Evolutionary conservation across 2,888 invertebrate species (phyloP), one percentile per base, ranked within the genome.

Genomic region (Brachyptera putata): DNA sequence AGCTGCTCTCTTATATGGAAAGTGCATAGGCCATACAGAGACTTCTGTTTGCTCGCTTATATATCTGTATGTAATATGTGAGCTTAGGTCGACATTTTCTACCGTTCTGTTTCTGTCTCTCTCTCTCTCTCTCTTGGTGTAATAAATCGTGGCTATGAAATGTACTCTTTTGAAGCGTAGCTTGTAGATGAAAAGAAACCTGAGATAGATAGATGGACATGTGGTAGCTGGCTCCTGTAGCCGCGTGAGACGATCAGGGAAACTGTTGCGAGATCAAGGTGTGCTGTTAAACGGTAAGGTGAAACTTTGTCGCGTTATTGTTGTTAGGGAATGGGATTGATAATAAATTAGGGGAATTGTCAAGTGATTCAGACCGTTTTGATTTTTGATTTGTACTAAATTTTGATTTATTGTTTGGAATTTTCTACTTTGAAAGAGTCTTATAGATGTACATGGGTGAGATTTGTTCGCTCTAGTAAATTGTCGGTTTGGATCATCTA

Each of bases 31-130:
- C 70, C n/a, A 71, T 70, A 72, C 72, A 73, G n/a, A n/a, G 73
- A 74, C 71, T 74, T 72, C 70, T 68, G 70, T 70, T 65, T 61
- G 60, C 70, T 72, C 24, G 56, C 37, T 56, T 50, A n/a, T n/a
- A n/a, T n/a, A n/a, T n/a, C n/a, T n/a, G n/a, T n/a, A n/a, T n/a
- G n/a, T n/a, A n/a, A 71, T 73, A 71, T 74, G 73, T 73, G 74
- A 75, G 75, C 74, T 75, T 75, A 74, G 74, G 73, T 75, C 75
- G 75, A 74, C 75, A 73, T 72, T 75, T 75, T 74, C 72, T 72
- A 69, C 71, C 70, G 50, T 13, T 48, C 22, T 18, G 16, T 26
- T 56, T 13, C 56, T 56, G 50, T 39, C 25, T 50, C 37, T 25
- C 18, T 16, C 37, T 30, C n/a, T 24, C 22, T 41, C 30, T 21